Percentiles rank a stretch among this genome's conserved stretches.
Evolutionary conservation across 2,888 invertebrate species (phyloP).

Genomic region (Parapristionchus giblindavisi): DNA sequence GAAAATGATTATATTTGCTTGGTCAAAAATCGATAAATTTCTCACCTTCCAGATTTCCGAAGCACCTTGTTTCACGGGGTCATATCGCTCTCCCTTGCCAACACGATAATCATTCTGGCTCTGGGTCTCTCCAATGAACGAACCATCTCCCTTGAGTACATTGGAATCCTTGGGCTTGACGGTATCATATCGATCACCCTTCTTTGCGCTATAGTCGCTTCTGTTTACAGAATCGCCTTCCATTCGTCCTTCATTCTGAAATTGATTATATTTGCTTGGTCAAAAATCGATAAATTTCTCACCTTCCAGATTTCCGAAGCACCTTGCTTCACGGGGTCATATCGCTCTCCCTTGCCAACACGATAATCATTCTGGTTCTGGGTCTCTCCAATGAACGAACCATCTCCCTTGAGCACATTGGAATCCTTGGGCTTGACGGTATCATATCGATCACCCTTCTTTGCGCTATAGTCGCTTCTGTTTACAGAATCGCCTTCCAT

Average conservation of each 20-base stretch:
- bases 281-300: too few relatives aligned
- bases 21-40: neutral
- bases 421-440: too few relatives aligned
- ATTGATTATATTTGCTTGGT: too few relatives aligned
- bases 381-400: too few relatives aligned
- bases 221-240: neutral
- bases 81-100: conserved; percentile 50
- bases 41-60: conserved; percentile 52
- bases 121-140: conserved; percentile 39
- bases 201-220: conserved; percentile 1
- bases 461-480: too few relatives aligned
- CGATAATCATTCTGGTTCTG: too few relatives aligned
- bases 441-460: too few relatives aligned
- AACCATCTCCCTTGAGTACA: conserved; percentile 4
- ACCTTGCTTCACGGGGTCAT: too few relatives aligned
- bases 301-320: too few relatives aligned
- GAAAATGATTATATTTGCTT: neutral
- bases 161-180: conserved; percentile 19
- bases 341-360: too few relatives aligned
- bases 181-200: neutral
- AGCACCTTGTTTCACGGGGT: conserved; percentile 44
- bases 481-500: too few relatives aligned
- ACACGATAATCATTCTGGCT: conserved; percentile 45
- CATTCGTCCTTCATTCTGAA: conserved; percentile 7
- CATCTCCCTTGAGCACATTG: too few relatives aligned